A percentile compares a stretch with the other conserved stretches of the same genome.
phyloP scores from a whole-genome alignment of 2,888 invertebrate species.

The Mechanitis mazaeus region DNA sequence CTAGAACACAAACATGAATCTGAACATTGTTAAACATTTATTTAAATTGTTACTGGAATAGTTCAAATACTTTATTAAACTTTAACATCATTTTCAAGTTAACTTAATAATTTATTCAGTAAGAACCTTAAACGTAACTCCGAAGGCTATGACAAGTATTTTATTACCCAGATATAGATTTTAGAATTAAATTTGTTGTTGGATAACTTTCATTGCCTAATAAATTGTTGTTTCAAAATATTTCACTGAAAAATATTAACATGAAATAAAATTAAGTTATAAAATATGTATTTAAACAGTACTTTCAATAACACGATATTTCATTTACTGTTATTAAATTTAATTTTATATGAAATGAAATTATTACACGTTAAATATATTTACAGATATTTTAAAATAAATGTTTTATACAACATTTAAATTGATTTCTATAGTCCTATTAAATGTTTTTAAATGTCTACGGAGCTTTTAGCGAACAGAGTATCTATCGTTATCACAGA shows the following conservation, averaged over 20 bases:
- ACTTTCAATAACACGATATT: too few species aligned
- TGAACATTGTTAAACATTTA: conserved; percentile 11
- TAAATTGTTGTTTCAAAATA: too few species aligned
- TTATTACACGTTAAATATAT: not conserved
- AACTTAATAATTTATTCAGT: not conserved
- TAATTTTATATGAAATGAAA: too few species aligned
- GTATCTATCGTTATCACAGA: conserved; percentile 17
- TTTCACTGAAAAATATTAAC: too few species aligned
- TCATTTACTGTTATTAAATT: too few species aligned
- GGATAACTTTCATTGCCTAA: too few species aligned
- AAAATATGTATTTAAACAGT: too few species aligned
- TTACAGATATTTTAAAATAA: not conserved
- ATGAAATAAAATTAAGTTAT: too few species aligned
- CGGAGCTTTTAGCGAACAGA: conserved; percentile 15
- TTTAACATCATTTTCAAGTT: not conserved
- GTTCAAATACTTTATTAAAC: not conserved
- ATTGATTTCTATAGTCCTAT: not conserved
- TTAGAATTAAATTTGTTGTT: too few species aligned
- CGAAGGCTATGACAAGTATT: not conserved
- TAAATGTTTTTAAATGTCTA: conserved; percentile 13
- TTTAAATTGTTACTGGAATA: not conserved
- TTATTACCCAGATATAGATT: not conserved
- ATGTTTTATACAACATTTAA: not conserved
- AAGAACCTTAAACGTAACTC: not conserved
- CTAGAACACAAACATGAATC: conserved; percentile 18